Percentiles rank a stretch among this genome's conserved stretches.
These are phyloP conservation scores for Macrosoma leucophasiata DNA, from an alignment of 2,888 invertebrate genomes.

Conservation along the genomic window DNA sequence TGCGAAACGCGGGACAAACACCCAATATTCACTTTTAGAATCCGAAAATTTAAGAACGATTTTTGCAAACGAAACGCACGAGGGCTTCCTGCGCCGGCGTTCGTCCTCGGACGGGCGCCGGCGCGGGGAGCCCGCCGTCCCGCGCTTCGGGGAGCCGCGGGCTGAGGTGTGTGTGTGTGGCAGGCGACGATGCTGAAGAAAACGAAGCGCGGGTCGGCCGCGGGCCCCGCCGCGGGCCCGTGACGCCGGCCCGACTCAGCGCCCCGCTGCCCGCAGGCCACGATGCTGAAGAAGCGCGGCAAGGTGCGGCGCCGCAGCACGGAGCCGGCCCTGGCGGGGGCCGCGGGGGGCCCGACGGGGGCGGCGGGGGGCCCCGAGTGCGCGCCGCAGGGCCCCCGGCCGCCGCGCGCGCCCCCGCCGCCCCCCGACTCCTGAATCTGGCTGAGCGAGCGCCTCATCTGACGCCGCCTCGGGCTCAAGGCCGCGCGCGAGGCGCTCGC, in stretches of 20 bases:
- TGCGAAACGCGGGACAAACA: too few species aligned
- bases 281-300: constrained; percentile 99
- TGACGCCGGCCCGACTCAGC: constrained; percentile 37
- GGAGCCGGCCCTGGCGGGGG: constrained; percentile 77
- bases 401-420: constrained; percentile 55
- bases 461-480: constrained; percentile 69
- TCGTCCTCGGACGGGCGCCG: constrained; percentile 21
- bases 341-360: constrained; percentile 48
- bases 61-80: too few species aligned
- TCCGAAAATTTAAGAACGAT: too few species aligned
- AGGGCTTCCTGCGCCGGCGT: too few species aligned
- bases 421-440: constrained; percentile 80
- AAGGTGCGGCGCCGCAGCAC: constrained; percentile 98
- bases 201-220: constrained; percentile 95
- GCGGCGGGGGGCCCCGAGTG: constrained; percentile 78
- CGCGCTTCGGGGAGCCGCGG: constrained; percentile 22
- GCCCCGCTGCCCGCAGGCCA: constrained; percentile 86
- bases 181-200: constrained; percentile 99
- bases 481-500: constrained; percentile 55
- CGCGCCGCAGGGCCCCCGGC: constrained; percentile 52
- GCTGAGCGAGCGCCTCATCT: constrained; percentile 83
- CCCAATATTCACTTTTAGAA: too few species aligned
- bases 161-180: constrained; percentile 46
- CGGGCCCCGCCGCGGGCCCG: constrained; percentile 79
- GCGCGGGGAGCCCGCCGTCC: constrained; percentile 28